Evolutionary conservation across 2,797 vertebrate species (phyloP), one percentile per base, ranked within the genome.

Genomic region (Sebastes minor): DNA sequence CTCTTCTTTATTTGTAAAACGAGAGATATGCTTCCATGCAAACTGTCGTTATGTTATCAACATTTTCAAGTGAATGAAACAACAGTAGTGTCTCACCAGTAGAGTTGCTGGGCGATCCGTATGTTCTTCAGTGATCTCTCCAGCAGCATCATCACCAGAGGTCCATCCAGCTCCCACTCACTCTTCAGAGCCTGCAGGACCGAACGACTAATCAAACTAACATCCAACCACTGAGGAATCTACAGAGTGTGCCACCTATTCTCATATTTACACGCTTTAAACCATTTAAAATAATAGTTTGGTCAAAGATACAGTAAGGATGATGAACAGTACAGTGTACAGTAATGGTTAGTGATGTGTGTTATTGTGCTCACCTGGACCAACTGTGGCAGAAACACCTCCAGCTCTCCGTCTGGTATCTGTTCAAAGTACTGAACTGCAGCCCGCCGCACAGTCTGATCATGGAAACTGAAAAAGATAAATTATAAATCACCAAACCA

Each of bases 91-190:
- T 20, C 95, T 95, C 90, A 98, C 97, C 97, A 98, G 91, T 93
- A 97, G 7, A 98, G 94, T 1, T 96, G 95, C 59, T 98, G 97
- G 49, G 96, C 94, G 1, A 97, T 88, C 78, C 95, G 95, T 20
- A 97, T 73, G 83, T 91, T 97, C 87, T 93, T 95, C 80, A 98
- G 46, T 0, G 97, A 96, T 62, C 95, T 95, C 38, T 92, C 91
- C 74, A 99, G 81, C 22, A 98, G 91, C 42, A 98, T 91, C 73
- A 92, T 94, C 79, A 97, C 95, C 79, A 98, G 89, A 42, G 96
- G 94, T 74, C 96, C 95, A 60, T 97, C 94, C 72, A 97, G 85
- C 71, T 92, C 94, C 97, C 97, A 98, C 89, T 99, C 97, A 80
- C 94, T 96, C 91, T 97, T 98, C 62, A 97, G 83, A 33, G 96